Conservation (phyloP, 1,140 invertebrate genomes). For the Anastatus disparis region DNA sequence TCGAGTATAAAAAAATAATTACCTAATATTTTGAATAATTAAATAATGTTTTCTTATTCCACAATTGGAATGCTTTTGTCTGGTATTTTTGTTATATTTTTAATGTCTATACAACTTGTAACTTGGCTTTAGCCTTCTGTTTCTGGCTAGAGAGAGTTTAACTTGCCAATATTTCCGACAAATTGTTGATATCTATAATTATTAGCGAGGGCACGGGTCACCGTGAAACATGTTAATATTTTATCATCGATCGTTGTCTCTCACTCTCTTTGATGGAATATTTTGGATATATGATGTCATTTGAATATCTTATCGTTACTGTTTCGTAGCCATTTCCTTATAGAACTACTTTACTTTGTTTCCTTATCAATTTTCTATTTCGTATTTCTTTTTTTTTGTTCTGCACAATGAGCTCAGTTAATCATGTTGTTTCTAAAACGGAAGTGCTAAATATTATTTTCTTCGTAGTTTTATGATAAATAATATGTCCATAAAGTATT, state of each 20-base stretch:
- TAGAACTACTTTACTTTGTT: not conserved
- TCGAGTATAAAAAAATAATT: too few relatives aligned
- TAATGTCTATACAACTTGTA: too few relatives aligned
- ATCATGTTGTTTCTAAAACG: not conserved
- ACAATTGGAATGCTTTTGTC: too few relatives aligned
- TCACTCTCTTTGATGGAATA: not conserved
- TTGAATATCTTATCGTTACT: not conserved
- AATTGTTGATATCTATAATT: constrained; percentile 26
- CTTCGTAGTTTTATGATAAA: too few relatives aligned
- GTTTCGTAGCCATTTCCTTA: not conserved
- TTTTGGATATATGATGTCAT: not conserved
- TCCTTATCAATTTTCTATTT: constrained; percentile 12
- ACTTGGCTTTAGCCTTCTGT: constrained; percentile 11
- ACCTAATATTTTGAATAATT: too few relatives aligned
- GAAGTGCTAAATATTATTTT: not conserved
- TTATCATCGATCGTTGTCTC: not conserved
- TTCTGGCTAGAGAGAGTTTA: not conserved
- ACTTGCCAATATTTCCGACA: constrained; percentile 17
- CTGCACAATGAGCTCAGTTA: not conserved
- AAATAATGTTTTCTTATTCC: too few relatives aligned
- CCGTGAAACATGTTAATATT: constrained; percentile 1
- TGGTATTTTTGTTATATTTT: too few relatives aligned
- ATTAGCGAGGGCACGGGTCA: constrained; percentile 21
- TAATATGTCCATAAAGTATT: too few relatives aligned
- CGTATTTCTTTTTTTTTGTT: not conserved